Evolutionary conservation across 2,888 invertebrate species (phyloP), one percentile per base, ranked within the genome.

Genomic region (Drosophila anceps): DNA sequence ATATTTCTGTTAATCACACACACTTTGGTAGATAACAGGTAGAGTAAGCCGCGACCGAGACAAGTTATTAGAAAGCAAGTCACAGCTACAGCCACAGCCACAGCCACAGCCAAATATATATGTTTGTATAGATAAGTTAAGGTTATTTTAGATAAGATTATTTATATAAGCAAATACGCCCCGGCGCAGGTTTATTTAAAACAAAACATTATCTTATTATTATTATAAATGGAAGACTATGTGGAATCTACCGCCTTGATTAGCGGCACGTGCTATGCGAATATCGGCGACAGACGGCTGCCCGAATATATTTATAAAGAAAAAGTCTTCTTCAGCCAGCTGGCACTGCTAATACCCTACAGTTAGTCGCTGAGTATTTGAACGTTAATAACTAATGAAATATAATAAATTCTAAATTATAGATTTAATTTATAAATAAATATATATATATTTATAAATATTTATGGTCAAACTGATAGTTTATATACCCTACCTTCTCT

Each of bases 201-300:
- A 27, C 31, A 15, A 33, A 60, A 55, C 20, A 50, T 41, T 73
- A 59, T 73, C 75, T 62, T 54, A 29, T 31, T 48, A 53, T 53
- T 53, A 50, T 41, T 67, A 20, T 35, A 63, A 61, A 39, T 55
- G 46, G 31, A 35, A 37, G 39, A 48, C 69, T 60, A 35, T 50
- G 24, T 41, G 68, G 62, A 73, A 73, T 62, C 43, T 44, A 9
- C 55, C 73, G 33, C 18, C 33, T 51, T 7, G 41, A 59, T 46
- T 46, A 63, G 9, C 29, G 63, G 43, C 76, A 69, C 76, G 60
- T 75, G 76, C 74, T 43, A 46, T 24, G 9, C 15, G 44, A 63
- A 63, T 37, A 37, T 46, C 24, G 37, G 55, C 63, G 69, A 69
- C 50, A 57, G 29, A 20, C 27, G 39, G 55, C n/a, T 24, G 27